Percentiles rank a stretch among this genome's conserved stretches.
Evolutionary conservation across 2,888 invertebrate genomes (phyloP).

Genomic region (Drosophila prostipennis): DNA sequence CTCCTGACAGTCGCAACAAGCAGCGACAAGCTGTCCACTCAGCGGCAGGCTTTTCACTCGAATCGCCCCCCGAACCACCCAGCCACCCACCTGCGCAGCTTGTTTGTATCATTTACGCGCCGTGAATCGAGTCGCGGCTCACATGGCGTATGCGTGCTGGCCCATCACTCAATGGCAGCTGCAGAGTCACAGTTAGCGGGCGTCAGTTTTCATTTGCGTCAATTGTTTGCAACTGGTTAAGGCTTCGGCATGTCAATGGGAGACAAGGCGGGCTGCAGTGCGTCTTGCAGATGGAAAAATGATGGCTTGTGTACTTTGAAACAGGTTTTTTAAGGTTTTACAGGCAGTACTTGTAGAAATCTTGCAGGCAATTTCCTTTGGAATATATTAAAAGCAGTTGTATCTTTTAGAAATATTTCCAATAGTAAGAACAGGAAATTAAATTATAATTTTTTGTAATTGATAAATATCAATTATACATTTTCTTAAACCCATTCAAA

Average conservation of each 20-base stretch:
- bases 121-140: constrained; percentile 43
- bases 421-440: too few species aligned
- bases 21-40: constrained; percentile 57
- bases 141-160: constrained; percentile 39
- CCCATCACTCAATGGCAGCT: constrained; percentile 41
- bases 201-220: constrained; percentile 73
- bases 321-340: not conserved
- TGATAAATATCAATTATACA: too few species aligned
- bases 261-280: not conserved
- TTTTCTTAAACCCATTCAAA: too few species aligned
- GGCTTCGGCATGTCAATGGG: constrained; percentile 19
- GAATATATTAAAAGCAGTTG: too few species aligned
- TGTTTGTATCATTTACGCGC: constrained; percentile 48
- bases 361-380: too few species aligned
- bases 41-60: constrained; percentile 23
- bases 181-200: constrained; percentile 54
- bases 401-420: too few species aligned
- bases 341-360: too few species aligned
- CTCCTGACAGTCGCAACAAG: constrained; percentile 51
- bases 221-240: constrained; percentile 63
- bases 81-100: constrained; percentile 19
- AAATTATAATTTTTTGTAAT: too few species aligned
- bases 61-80: not conserved
- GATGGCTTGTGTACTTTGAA: not conserved
- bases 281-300: constrained; percentile 3